Evolutionary conservation across 2,113 vertebrate genomes (phyloP).

Genomic region (Oenanthe oenanthe): DNA sequence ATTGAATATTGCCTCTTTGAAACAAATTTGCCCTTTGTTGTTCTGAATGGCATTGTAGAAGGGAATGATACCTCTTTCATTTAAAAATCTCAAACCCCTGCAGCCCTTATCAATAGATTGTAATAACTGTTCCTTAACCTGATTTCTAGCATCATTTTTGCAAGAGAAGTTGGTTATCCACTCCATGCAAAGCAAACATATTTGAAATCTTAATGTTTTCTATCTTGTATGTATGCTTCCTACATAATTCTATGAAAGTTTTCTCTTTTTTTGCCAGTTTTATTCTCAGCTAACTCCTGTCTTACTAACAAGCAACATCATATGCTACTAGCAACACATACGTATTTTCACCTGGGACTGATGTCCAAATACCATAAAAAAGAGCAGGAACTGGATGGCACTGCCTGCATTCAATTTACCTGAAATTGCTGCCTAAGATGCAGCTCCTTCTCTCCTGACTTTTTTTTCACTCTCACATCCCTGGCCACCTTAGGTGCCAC

Average conservation of each 20-base stretch:
- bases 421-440: neutral
- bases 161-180: neutral
- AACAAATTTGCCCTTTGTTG: neutral
- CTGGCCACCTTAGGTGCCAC: neutral
- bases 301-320: neutral
- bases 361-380: neutral
- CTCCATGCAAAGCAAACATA: neutral
- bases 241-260: neutral
- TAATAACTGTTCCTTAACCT: neutral
- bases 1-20: neutral
- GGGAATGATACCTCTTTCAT: neutral
- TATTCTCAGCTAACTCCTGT: neutral
- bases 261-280: neutral
- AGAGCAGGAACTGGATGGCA: neutral
- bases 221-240: neutral
- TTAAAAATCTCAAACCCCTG: neutral
- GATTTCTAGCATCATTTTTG: neutral
- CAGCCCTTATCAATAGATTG: neutral
- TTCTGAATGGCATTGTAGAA: neutral
- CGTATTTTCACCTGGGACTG: neutral
- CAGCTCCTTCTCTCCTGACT: neutral
- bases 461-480: neutral
- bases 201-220: neutral
- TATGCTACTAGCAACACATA: neutral
- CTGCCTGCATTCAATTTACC: neutral